Conservation (phyloP, 2,888 invertebrate genomes). For the Orchestes rusci region DNA sequence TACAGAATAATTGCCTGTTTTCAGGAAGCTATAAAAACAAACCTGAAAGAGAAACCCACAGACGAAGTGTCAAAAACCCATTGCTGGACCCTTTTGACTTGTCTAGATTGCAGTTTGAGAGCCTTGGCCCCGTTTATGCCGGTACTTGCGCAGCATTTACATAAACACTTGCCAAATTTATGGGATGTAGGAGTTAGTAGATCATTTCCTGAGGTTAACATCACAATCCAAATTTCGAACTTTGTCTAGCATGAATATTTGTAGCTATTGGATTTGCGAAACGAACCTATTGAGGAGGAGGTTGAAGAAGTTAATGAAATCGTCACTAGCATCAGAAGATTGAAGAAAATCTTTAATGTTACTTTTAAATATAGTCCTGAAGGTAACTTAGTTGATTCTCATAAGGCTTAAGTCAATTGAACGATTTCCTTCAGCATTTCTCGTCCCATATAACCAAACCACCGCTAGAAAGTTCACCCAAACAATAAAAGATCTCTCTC, state of each 20-base stretch:
- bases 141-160: conserved; percentile 91
- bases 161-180: conserved; percentile 69
- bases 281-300: conserved; percentile 35
- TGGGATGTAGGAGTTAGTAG: conserved; percentile 12
- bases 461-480: conserved; percentile 5
- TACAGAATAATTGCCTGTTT: too few relatives aligned
- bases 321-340: conserved; percentile 37
- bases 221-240: neutral
- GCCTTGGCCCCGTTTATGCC: conserved; percentile 97
- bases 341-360: conserved; percentile 41
- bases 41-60: conserved; percentile 55
- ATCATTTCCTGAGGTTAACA: conserved; percentile 21
- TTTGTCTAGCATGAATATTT: conserved; percentile 6
- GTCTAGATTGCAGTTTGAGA: conserved; percentile 77
- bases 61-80: conserved; percentile 48
- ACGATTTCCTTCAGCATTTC: conserved; percentile 2
- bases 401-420: neutral
- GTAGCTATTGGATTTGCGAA: conserved; percentile 31
- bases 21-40: conserved; percentile 80
- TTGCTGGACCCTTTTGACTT: conserved; percentile 69
- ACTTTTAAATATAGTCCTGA: conserved; percentile 37
- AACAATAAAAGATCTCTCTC: conserved; percentile 18
- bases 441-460: neutral
- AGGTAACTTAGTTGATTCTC: conserved; percentile 30
- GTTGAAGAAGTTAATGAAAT: conserved; percentile 36